Evolutionary conservation across 2,797 vertebrate genomes (phyloP).

Genomic region (Myotis planiceps): DNA sequence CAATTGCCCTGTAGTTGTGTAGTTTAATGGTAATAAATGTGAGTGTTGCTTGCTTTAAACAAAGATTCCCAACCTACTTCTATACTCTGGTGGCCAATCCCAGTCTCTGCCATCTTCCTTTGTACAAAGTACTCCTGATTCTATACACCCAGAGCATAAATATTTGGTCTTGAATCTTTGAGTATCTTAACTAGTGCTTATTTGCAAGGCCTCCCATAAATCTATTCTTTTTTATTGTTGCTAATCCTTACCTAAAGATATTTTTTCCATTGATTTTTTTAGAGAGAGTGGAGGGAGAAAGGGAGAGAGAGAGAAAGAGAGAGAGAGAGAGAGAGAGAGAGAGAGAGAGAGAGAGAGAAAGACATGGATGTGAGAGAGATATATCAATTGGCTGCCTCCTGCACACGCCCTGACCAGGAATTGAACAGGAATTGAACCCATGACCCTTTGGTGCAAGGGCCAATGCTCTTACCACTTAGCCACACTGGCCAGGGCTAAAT

Average conservation of each 20-base stretch:
- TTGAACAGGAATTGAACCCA: no score
- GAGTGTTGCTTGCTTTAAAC: not conserved
- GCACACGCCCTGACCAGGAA: no score
- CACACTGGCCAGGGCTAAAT: not conserved
- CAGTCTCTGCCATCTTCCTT: not conserved
- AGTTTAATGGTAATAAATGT: not conserved
- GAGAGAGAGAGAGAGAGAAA: no score
- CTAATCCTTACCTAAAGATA: no score
- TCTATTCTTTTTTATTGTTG: not conserved
- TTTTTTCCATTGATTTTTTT: no score
- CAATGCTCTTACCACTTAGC: no score
- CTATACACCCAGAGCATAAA: not conserved
- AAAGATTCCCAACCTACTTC: not conserved
- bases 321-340: no score
- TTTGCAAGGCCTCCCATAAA: not conserved
- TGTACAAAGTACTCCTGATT: not conserved
- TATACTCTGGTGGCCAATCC: not conserved
- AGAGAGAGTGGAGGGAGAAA: no score
- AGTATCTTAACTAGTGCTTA: constrained; percentile 5
- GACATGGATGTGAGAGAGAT: no score
- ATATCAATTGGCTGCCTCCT: no score
- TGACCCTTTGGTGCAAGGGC: no score
- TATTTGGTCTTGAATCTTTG: not conserved
- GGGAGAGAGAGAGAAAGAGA: fast-evolving
- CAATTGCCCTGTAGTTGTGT: not conserved